A percentile compares a stretch with the other conserved stretches of the same genome.
Conservation (phyloP, 2,113 vertebrate species). For the Lucifuga dentata region DNA sequence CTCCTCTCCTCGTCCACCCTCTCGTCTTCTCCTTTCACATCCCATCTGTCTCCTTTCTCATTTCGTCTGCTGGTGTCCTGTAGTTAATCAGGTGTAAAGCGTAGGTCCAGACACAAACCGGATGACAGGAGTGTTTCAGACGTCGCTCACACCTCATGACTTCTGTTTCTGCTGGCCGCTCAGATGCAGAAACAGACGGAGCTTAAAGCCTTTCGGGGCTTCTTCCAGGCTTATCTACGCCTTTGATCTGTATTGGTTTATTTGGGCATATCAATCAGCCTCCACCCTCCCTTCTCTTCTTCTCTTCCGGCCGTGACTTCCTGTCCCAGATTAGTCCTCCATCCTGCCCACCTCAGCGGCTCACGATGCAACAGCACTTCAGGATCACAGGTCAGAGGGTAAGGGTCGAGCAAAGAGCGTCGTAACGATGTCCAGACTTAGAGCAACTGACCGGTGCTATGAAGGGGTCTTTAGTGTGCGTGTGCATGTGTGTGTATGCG, state of each 20-base stretch:
- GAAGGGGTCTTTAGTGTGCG: slow-evolving; percentile 16
- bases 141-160: slow-evolving; percentile 68
- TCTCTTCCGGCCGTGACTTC: slow-evolving; percentile 68
- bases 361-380: slow-evolving; percentile 70
- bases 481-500: slow-evolving; percentile 54
- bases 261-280: slow-evolving; percentile 78
- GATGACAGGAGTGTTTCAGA: slow-evolving; percentile 68
- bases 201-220: slow-evolving; percentile 36
- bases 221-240: slow-evolving; percentile 58
- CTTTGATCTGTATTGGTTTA: slow-evolving; percentile 79
- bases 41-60: slow-evolving; percentile 58
- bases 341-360: slow-evolving; percentile 74
- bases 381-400: slow-evolving; percentile 79
- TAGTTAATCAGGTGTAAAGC: slow-evolving; percentile 73
- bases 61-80: slow-evolving; percentile 66
- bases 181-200: slow-evolving; percentile 13
- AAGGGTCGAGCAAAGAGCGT: slow-evolving; percentile 73
- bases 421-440: slow-evolving; percentile 82
- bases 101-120: slow-evolving; percentile 56
- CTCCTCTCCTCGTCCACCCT: neutral
- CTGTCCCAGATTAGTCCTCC: slow-evolving; percentile 67
- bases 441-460: slow-evolving; percentile 58
- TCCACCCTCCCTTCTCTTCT: slow-evolving; percentile 57
- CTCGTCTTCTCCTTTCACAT: slow-evolving; percentile 4
- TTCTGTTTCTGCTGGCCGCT: slow-evolving; percentile 47